Conservation (phyloP, 92 coral and sea anemone species). For the Zoanthus gigantus region DNA sequence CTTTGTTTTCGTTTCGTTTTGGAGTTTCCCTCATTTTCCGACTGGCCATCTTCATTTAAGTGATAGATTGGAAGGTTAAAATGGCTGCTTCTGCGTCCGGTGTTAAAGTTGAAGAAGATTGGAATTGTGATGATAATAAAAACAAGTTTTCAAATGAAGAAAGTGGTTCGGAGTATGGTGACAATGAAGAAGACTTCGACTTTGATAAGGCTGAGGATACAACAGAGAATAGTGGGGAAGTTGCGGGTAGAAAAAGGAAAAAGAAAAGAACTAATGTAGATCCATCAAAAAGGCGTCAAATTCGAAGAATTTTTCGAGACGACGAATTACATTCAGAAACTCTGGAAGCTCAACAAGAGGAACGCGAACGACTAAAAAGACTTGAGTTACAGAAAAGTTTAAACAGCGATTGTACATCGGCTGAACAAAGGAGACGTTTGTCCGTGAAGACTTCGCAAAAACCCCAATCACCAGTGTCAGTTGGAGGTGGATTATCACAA, state of each 20-base stretch:
- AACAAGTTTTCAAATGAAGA: constrained; percentile 15
- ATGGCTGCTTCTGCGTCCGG: constrained; percentile 28
- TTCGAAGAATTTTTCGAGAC: constrained; percentile 82
- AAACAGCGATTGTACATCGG: constrained; percentile 36
- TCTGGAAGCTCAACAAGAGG: constrained; percentile 90
- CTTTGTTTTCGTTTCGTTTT: background rate
- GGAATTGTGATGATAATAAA: background rate
- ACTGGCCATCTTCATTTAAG: background rate
- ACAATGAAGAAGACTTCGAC: constrained; percentile 22
- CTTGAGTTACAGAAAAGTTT: constrained; percentile 92
- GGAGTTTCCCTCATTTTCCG: background rate
- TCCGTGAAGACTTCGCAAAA: background rate
- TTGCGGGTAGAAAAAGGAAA: constrained; percentile 34
- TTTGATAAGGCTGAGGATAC: constrained; percentile 27
- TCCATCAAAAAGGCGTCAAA: constrained; percentile 79
- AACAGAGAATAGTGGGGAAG: constrained; percentile 53
- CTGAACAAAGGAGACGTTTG: constrained; percentile 15
- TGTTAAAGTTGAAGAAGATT: constrained; percentile 7
- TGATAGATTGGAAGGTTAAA: background rate
- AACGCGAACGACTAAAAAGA: constrained; percentile 85
- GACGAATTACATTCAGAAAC: constrained; percentile 84
- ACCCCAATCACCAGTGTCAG: constrained; percentile 23
- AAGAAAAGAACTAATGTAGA: constrained; percentile 73
- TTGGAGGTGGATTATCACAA: background rate
- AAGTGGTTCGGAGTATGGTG: background rate